Evolutionary conservation across 92 coral and sea anemone species (phyloP).

Genomic region (Pocillopora grandis): DNA sequence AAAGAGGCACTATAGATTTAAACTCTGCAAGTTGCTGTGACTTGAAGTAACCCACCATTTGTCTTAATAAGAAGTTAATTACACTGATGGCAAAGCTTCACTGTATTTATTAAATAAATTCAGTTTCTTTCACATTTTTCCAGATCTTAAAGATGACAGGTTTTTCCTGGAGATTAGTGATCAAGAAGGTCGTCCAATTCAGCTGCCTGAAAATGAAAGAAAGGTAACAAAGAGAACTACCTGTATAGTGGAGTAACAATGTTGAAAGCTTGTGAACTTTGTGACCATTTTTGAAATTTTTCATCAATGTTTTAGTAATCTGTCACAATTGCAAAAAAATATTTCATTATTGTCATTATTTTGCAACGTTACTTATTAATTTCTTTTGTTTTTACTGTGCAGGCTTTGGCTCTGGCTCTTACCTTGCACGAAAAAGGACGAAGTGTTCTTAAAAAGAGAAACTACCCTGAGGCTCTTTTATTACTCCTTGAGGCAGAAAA

Average conservation of each 20-base stretch:
- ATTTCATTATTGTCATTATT: neutral
- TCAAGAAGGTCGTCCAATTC: constrained; percentile 86
- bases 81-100: neutral
- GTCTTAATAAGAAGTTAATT: no score
- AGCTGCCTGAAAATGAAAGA: constrained; percentile 80
- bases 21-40: no score
- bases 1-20: no score
- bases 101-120: neutral
- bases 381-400: neutral
- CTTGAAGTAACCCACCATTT: no score
- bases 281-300: no score
- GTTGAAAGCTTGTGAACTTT: no score
- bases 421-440: constrained; percentile 90
- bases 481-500: constrained; percentile 90
- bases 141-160: constrained; percentile 28
- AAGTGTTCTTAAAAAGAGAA: constrained; percentile 60
- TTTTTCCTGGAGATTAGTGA: constrained; percentile 88
- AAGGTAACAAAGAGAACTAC: constrained; percentile 55
- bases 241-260: no score
- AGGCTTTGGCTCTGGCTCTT: constrained; percentile 89
- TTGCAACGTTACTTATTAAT: neutral
- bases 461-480: constrained; percentile 80
- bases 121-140: neutral
- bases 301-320: neutral
- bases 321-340: neutral